Evolutionary conservation across 2,888 invertebrate genomes (phyloP).

Genomic region (Laspeyria flexula): DNA sequence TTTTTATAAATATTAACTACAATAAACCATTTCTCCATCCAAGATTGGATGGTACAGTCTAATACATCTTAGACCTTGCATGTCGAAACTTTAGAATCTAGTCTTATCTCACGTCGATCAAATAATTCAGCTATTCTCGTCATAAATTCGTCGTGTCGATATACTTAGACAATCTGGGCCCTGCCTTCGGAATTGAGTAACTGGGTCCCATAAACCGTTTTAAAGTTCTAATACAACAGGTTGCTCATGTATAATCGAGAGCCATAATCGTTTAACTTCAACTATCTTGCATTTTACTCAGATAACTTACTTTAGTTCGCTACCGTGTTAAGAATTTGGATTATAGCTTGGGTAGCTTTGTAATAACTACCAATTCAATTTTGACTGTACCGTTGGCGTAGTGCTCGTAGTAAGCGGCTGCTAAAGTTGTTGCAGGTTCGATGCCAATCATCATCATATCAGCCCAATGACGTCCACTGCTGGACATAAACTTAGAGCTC

Average conservation of each 20-base stretch:
- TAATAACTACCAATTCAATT: too few relatives aligned
- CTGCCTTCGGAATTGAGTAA: constrained; percentile 31
- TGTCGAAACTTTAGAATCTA: neutral
- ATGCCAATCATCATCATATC: too few relatives aligned
- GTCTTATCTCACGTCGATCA: neutral
- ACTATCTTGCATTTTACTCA: constrained; percentile 45
- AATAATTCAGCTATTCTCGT: constrained; percentile 11
- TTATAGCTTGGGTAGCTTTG: too few relatives aligned
- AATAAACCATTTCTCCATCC: too few relatives aligned
- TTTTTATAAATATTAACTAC: too few relatives aligned
- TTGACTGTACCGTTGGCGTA: too few relatives aligned
- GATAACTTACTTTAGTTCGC: constrained; percentile 36
- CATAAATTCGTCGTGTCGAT: constrained; percentile 31
- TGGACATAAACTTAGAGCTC: too few relatives aligned
- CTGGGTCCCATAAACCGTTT: constrained; percentile 26
- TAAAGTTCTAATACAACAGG: constrained; percentile 36
- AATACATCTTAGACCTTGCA: neutral
- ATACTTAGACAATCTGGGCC: constrained; percentile 16
- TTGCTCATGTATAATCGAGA: constrained; percentile 41
- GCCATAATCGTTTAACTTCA: constrained; percentile 53
- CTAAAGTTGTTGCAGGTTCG: too few relatives aligned
- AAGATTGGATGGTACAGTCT: too few relatives aligned
- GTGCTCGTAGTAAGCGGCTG: too few relatives aligned
- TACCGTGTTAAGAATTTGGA: constrained; percentile 23
- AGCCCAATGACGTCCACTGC: too few relatives aligned